Evolutionary conservation across 2,888 invertebrate species (phyloP).

Genomic region (Nymphalis c-album): DNA sequence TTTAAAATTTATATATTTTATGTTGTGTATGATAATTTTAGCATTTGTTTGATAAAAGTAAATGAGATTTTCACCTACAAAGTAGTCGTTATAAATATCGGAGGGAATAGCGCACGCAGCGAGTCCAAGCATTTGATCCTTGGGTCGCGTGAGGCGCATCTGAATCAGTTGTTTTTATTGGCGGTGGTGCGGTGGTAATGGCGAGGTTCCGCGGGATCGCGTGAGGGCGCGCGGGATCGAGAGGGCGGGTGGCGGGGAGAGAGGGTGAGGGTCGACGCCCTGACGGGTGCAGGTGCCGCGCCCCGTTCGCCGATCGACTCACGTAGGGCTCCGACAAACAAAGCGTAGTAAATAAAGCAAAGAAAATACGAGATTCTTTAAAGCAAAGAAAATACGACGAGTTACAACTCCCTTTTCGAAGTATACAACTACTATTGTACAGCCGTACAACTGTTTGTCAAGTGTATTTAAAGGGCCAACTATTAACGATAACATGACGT

Average conservation of each 20-base stretch:
- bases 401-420: too few species aligned
- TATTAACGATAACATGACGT: too few species aligned
- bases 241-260: conserved; percentile 14
- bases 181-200: conserved; percentile 17
- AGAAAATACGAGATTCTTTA: neutral
- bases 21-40: too few species aligned
- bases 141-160: conserved; percentile 21
- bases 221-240: conserved; percentile 24
- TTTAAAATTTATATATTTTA: too few species aligned
- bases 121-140: conserved; percentile 3
- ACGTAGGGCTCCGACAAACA: conserved; percentile 7
- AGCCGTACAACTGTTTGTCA: too few species aligned
- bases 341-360: neutral
- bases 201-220: conserved; percentile 23
- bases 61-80: neutral
- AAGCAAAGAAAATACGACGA: too few species aligned
- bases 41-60: neutral
- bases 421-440: too few species aligned
- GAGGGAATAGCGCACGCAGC: neutral
- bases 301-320: conserved; percentile 24
- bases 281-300: conserved; percentile 38
- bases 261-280: conserved; percentile 35
- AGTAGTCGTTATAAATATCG: neutral
- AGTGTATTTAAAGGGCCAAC: too few species aligned
- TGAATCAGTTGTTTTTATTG: conserved; percentile 13